These are phyloP conservation scores for Helleia helle DNA, from an alignment of 2,888 invertebrate genomes.

Conservation along the genomic window DNA sequence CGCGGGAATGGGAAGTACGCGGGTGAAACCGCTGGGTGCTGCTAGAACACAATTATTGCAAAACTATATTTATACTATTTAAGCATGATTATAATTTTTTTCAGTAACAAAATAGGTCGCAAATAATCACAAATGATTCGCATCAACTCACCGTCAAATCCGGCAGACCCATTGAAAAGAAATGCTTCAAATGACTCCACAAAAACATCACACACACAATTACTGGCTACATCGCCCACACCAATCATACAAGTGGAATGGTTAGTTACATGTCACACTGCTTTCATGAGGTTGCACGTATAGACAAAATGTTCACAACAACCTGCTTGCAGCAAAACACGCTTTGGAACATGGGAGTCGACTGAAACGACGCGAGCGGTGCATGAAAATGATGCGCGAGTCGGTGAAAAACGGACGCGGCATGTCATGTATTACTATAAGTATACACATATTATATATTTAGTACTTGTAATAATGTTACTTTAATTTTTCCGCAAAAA, in stretches of 20 bases:
- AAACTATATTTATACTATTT: too few relatives aligned
- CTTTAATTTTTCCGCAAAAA: too few relatives aligned
- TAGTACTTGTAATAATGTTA: too few relatives aligned
- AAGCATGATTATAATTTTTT: too few relatives aligned
- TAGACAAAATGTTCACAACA: conserved; percentile 16
- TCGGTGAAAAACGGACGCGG: conserved; percentile 31
- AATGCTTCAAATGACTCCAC: conserved; percentile 48
- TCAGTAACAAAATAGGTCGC: not conserved
- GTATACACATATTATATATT: too few relatives aligned
- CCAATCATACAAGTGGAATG: conserved; percentile 18
- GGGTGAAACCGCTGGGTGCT: too few relatives aligned
- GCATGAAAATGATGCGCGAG: conserved; percentile 12
- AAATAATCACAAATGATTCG: not conserved
- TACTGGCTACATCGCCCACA: conserved; percentile 25
- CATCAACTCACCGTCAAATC: conserved; percentile 58
- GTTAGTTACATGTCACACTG: conserved; percentile 16
- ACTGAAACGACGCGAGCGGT: conserved; percentile 33
- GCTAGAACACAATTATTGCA: too few relatives aligned
- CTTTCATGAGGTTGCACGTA: conserved; percentile 10
- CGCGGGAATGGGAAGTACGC: too few relatives aligned
- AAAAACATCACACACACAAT: conserved; percentile 53
- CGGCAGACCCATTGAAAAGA: conserved; percentile 60
- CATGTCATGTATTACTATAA: conserved; percentile 13
- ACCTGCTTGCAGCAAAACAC: conserved; percentile 69
- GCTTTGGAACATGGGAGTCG: conserved; percentile 56